Percentiles rank a stretch among this genome's conserved stretches.
These are phyloP conservation scores for Venustoraphidia nigricollis DNA, from an alignment of 2,888 invertebrate genomes.

Conservation along the genomic window DNA sequence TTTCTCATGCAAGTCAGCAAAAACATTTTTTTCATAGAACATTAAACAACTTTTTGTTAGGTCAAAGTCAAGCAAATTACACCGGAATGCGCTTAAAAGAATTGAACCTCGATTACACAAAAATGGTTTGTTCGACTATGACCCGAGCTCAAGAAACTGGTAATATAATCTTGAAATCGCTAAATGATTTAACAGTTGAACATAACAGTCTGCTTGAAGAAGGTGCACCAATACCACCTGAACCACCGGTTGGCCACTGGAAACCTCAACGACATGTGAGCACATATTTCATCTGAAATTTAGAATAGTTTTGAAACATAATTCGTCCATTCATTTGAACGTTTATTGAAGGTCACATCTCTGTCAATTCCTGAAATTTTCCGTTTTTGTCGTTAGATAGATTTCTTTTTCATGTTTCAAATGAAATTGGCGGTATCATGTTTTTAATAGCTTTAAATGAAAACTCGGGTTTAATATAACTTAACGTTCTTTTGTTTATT, in stretches of 20 bases:
- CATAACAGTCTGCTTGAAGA: slow-evolving; percentile 70
- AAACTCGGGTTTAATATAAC: neutral
- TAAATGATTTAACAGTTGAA: slow-evolving; percentile 39
- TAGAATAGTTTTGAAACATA: too few relatives aligned
- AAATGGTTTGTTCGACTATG: slow-evolving; percentile 82
- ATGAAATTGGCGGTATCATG: neutral
- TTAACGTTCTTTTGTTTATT: too few relatives aligned
- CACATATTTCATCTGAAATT: slow-evolving; percentile 5
- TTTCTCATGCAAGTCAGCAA: neutral
- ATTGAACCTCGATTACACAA: slow-evolving; percentile 63
- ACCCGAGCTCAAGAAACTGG: slow-evolving; percentile 86
- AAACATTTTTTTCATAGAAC: neutral
- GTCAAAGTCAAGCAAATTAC: slow-evolving; percentile 67
- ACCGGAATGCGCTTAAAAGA: slow-evolving; percentile 72
- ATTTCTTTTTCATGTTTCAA: slow-evolving; percentile 4
- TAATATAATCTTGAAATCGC: slow-evolving; percentile 55
- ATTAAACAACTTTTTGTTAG: slow-evolving; percentile 29
- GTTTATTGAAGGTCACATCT: neutral
- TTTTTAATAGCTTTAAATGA: too few relatives aligned
- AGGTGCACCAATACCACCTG: slow-evolving; percentile 89
- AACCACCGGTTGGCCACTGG: slow-evolving; percentile 82
- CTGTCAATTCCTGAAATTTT: slow-evolving; percentile 6
- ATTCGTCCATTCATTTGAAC: too few relatives aligned
- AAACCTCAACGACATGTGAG: slow-evolving; percentile 63
- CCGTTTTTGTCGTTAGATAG: neutral